Evolutionary conservation across 2,113 vertebrate species (phyloP).

Genomic region (Maccullochella peelii): DNA sequence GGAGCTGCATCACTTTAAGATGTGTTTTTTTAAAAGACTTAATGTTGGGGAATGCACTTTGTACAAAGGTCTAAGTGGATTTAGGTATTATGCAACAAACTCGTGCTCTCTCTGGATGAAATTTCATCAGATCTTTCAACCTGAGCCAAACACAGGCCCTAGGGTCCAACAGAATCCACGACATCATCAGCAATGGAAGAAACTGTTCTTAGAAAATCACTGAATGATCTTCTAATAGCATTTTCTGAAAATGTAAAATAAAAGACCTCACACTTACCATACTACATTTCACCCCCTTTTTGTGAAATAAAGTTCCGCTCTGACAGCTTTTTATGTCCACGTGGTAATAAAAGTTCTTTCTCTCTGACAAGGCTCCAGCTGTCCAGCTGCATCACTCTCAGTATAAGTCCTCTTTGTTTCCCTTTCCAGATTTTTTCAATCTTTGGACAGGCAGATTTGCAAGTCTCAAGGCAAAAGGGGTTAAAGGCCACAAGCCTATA

Average conservation of each 20-base stretch:
- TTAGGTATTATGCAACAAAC: slow-evolving; percentile 66
- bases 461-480: slow-evolving; percentile 70
- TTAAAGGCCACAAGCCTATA: slow-evolving; percentile 69
- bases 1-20: slow-evolving; percentile 44
- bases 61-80: slow-evolving; percentile 57
- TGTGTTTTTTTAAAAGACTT: slow-evolving; percentile 30
- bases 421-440: slow-evolving; percentile 50
- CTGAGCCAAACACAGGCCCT: slow-evolving; percentile 23
- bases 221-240: neutral
- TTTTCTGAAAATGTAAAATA: slow-evolving; percentile 38
- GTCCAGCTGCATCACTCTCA: slow-evolving; percentile 70
- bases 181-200: slow-evolving; percentile 24
- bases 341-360: slow-evolving; percentile 66
- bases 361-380: slow-evolving; percentile 70
- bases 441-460: slow-evolving; percentile 61
- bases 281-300: slow-evolving; percentile 11
- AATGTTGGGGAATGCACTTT: slow-evolving; percentile 29
- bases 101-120: slow-evolving; percentile 34
- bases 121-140: slow-evolving; percentile 51
- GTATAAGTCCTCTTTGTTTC: slow-evolving; percentile 79
- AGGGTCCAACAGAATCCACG: neutral
- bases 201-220: slow-evolving; percentile 36
- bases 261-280: slow-evolving; percentile 13
- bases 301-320: slow-evolving; percentile 47
- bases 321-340: slow-evolving; percentile 46